Conservation (phyloP, 1,140 invertebrate species). For the Steinernema feltiae region DNA sequence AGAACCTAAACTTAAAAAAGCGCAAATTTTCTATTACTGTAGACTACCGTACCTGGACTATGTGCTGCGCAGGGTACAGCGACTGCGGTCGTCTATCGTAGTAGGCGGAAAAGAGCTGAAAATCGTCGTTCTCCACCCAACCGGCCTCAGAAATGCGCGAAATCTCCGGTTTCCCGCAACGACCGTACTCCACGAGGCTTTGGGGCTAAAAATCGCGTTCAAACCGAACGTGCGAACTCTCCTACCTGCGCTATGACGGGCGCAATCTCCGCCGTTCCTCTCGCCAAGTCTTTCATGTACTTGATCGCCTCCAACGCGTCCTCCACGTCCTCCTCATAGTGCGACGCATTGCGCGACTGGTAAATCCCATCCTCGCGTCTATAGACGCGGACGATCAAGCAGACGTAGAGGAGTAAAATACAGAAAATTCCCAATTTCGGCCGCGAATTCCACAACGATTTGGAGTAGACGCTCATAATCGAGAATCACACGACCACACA, state of each 20-base stretch:
- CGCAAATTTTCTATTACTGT: not conserved
- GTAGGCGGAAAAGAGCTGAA: conserved; percentile 44
- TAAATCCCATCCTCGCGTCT: not conserved
- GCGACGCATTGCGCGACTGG: too few species aligned
- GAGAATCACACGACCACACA: not conserved
- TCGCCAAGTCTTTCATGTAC: conserved; percentile 18
- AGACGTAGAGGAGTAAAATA: not conserved
- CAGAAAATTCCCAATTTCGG: conserved; percentile 12
- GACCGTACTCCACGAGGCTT: conserved; percentile 21
- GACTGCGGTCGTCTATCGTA: conserved; percentile 41
- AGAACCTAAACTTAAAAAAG: conserved; percentile 26
- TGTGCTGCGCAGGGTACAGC: conserved; percentile 28
- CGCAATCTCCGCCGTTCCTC: not conserved
- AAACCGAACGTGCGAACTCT: conserved; percentile 13
- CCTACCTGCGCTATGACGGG: not conserved
- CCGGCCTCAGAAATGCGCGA: not conserved
- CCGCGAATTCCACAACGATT: conserved; percentile 28
- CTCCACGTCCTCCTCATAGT: conserved; percentile 25
- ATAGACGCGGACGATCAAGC: not conserved
- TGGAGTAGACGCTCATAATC: conserved; percentile 15
- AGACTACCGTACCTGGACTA: conserved; percentile 32
- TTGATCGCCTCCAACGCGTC: conserved; percentile 26
- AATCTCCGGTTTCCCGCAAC: conserved; percentile 5
- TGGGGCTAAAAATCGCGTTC: not conserved
- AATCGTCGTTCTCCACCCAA: conserved; percentile 32